Evolutionary conservation across 64 coral and sea anemone species (phyloP), one percentile per base, ranked within the genome.

Genomic region (Exaiptasia diaphana): DNA sequence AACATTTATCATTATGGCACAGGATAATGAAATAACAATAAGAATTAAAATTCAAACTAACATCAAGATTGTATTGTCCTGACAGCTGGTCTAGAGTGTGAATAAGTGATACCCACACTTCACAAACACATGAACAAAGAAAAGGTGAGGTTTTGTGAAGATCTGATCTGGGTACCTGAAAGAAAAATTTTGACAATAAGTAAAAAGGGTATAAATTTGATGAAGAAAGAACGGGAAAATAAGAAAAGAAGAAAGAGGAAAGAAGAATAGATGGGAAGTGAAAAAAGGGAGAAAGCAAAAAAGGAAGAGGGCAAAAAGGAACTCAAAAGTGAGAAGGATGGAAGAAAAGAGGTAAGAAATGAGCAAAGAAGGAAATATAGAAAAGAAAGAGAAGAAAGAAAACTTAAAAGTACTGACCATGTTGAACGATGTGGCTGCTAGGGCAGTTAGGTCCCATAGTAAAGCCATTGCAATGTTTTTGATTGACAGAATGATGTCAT

Each of bases 61-160:
- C 39, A 38, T 65, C 58, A 41, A 63, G 43, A 3, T 80, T 27
- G 22, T 24, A 26, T n/a, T n/a, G n/a, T n/a, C 30, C 7, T 22
- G 80, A 69, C 52, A 85, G 46, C 23, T 78, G 73, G 52, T 91
- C 88, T 73, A 91, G 31, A 15, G 80, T 53, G 12, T 91, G 88
- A 39, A 91, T 72, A 9, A 79, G 42, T 45, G 85, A 63, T 18
- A 91, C 76, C 88, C 88, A 91, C n/a, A 91, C 20, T 72, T 91
- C 88, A 56, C 49, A 37, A 5, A 91, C 88, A 73, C 88, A 91
- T 1, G 42, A 53, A 69, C 88, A 91, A 14, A 74, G 64, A 34
- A 85, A 91, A 43, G 88, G 88, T n/a, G 73, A 70, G 1, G 67
- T 65, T 28, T 46, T 52, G 42, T 74, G 68, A 2, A 75, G 31